Conservation (phyloP, 1,140 invertebrate genomes). For the Anoplophora glabripennis region DNA sequence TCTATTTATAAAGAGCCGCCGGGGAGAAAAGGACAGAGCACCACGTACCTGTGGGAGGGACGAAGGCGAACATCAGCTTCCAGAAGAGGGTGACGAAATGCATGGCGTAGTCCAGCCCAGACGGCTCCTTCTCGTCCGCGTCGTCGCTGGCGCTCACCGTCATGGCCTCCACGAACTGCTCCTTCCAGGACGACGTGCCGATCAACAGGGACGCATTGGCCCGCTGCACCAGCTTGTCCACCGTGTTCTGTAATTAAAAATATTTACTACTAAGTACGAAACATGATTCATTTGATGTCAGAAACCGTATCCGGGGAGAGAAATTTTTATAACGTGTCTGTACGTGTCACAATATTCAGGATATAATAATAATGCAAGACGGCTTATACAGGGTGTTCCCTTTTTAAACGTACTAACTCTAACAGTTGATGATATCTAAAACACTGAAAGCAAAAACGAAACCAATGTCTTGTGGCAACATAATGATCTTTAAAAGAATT, state of each 20-base stretch:
- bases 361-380: no score
- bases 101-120: conserved; percentile 90
- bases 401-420: no score
- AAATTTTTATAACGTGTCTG: no score
- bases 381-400: no score
- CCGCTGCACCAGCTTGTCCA: conserved; percentile 95
- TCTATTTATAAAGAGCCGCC: neutral
- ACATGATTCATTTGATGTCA: no score
- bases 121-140: conserved; percentile 67
- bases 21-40: neutral
- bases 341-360: no score
- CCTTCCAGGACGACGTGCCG: conserved; percentile 96
- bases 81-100: conserved; percentile 96
- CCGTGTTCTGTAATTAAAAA: conserved; percentile 77
- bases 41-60: conserved; percentile 90
- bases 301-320: no score
- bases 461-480: no score
- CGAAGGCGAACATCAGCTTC: conserved; percentile 96
- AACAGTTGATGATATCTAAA: no score
- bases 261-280: no score
- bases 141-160: conserved; percentile 82
- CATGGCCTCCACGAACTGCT: conserved; percentile 95
- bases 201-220: conserved; percentile 92
- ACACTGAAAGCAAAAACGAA: no score
- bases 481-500: no score